phyloP scores from a whole-genome alignment of 37 sponge, comb jelly and placozoan genomes.

The Lycopodina hypogea region DNA sequence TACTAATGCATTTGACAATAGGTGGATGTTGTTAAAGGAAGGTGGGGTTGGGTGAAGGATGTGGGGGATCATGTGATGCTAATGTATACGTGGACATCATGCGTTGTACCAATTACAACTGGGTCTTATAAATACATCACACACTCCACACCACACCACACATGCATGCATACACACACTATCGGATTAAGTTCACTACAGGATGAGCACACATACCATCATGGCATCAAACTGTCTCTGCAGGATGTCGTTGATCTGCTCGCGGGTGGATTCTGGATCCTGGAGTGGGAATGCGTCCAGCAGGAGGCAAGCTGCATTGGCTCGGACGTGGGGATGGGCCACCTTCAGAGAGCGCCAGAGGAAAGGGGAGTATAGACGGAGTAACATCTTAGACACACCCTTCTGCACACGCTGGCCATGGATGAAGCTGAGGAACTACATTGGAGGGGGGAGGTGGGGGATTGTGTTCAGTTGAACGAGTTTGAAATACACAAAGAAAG shows the following conservation, averaged over 20 bases:
- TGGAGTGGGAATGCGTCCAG: slow-evolving; percentile 80
- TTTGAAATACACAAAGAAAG: no score
- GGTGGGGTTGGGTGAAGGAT: no score
- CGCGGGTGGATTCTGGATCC: slow-evolving; percentile 45
- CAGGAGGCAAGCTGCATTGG: slow-evolving; percentile 76
- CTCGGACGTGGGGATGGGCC: slow-evolving; percentile 65
- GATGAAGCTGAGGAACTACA: slow-evolving; percentile 52
- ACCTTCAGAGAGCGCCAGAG: slow-evolving; percentile 89
- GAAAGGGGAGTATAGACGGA: slow-evolving; percentile 73
- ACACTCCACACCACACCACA: no score
- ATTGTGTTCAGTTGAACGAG: background rate
- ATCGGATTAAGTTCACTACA: no score
- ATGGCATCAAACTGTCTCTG: slow-evolving; percentile 83
- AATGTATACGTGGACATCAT: no score
- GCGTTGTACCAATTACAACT: no score
- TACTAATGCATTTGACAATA: no score
- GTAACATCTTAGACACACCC: slow-evolving; percentile 66
- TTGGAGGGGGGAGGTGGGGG: background rate
- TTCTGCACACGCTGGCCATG: slow-evolving; percentile 56
- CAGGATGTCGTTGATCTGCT: slow-evolving; percentile 57
- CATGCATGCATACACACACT: no score
- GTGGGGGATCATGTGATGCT: no score
- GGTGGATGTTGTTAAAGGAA: no score
- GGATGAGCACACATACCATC: slow-evolving; percentile 25
- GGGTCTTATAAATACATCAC: no score